Base-by-base conservation (phyloP, 2,888 invertebrate species). In the Sarcophaga caerulescens region DNA sequence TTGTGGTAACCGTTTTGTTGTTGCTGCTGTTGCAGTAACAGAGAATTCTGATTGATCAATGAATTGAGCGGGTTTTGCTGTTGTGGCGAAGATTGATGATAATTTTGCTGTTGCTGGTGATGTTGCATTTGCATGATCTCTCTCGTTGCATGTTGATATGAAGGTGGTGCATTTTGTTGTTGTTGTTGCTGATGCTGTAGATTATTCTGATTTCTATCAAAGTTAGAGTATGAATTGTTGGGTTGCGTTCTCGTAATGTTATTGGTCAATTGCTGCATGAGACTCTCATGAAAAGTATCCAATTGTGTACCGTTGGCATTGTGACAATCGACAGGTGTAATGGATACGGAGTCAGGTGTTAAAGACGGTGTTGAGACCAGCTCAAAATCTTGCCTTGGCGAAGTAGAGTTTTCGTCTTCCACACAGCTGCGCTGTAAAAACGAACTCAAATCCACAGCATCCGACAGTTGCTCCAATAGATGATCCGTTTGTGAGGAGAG, bases 401-500 rank as follows among this genome's bases (percentile, higher is more conserved):
- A 91, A 70, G 95, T 95, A 6, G 92, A 92, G 47, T 90, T 89
- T 8, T 91, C 91, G 25, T 92, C 92, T 47, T 94, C 94, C 63
- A 94, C 94, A 57, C 95, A 95, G 85, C 95, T 93, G 89, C 96
- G 95, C 90, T 96, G 96, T 84, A 97, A 93, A 91, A 97, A 96
- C 79, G 94, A 95, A 84, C 95, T 95, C 74, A 97, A 94, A 90
- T 97, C 97, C 21, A 96, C 96, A 0, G 97, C 95, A 91, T 97
- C 97, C 57, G 96, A 95, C 14, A 97, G 94, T 89, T 97, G 97
- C 88, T 97, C 94, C 74, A 97, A 94, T 3, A 95, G 94, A 89
- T 96, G 96, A 93, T 97, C 97, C 57, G 96, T 96, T 17, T 96
- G 95, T 69, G 95, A 95, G 69, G 96, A 96, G 91, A 97, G 96